phyloP scores from a whole-genome alignment of 2,797 vertebrate species.

The Anguilla obscura region DNA sequence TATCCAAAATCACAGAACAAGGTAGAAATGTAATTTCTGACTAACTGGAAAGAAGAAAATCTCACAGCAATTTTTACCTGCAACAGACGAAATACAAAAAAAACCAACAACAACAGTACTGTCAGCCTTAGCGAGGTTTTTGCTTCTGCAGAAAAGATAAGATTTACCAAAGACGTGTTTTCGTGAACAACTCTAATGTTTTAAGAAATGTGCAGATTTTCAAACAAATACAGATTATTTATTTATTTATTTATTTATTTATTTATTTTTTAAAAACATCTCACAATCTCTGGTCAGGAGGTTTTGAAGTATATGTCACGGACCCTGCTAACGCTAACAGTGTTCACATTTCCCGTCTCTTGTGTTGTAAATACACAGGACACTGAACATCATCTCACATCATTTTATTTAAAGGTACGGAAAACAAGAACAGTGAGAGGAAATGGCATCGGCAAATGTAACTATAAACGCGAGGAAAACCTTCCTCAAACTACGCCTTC shows the following conservation, averaged over 20 bases:
- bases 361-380: slow-evolving; percentile 5
- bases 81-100: slow-evolving; percentile 56
- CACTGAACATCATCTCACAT: not conserved
- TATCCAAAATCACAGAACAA: slow-evolving; percentile 30
- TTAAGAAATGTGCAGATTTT: not conserved
- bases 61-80: slow-evolving; percentile 53
- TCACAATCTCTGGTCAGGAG: not conserved
- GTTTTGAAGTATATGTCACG: not conserved
- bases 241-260: not conserved
- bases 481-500: not conserved
- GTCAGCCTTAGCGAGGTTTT: slow-evolving; percentile 49
- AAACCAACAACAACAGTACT: slow-evolving; percentile 67
- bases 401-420: not conserved
- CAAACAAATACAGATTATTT: not conserved
- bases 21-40: not conserved
- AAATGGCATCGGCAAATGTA: not conserved
- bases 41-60: not conserved
- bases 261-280: not conserved
- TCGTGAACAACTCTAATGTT: slow-evolving; percentile 3
- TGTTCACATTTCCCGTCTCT: not conserved
- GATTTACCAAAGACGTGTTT: not conserved
- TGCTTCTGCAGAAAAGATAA: slow-evolving; percentile 25
- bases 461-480: slow-evolving; percentile 8
- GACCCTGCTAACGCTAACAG: not conserved
- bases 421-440: not conserved